Percentiles rank a stretch among this genome's conserved stretches.
Evolutionary conservation across 2,113 vertebrate genomes (phyloP).

Genomic region (Orientallactaga bullata): DNA sequence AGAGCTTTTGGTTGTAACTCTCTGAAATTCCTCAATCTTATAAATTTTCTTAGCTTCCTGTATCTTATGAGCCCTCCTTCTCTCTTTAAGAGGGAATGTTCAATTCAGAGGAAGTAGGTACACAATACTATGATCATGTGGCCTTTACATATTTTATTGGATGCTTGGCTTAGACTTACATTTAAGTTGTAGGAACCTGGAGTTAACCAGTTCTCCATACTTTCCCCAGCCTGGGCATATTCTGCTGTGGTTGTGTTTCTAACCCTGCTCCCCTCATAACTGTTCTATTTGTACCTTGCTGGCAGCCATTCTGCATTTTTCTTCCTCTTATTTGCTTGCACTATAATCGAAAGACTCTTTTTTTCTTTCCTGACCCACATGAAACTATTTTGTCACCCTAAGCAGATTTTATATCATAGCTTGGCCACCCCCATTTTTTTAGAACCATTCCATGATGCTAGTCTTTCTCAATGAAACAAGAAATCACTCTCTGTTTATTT

Average conservation of each 20-base stretch:
- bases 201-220: background rate
- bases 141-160: background rate
- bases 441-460: background rate
- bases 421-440: background rate
- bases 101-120: background rate
- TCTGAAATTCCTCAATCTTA: background rate
- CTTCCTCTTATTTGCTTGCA: background rate
- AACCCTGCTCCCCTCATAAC: background rate
- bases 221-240: background rate
- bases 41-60: background rate
- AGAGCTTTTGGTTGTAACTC: background rate
- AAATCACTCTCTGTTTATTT: constrained; percentile 45
- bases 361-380: background rate
- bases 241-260: background rate
- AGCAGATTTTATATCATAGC: background rate
- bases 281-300: background rate
- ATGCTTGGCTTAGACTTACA: fast-evolving
- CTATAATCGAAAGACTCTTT: background rate
- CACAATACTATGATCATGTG: background rate
- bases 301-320: background rate
- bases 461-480: background rate
- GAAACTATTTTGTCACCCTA: background rate
- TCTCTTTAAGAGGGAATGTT: background rate
- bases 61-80: background rate
- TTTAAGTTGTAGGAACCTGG: background rate